Base-by-base conservation (phyloP, 37 sponge, comb jelly and placozoan species). In the Diacarnus erythraeanus region DNA sequence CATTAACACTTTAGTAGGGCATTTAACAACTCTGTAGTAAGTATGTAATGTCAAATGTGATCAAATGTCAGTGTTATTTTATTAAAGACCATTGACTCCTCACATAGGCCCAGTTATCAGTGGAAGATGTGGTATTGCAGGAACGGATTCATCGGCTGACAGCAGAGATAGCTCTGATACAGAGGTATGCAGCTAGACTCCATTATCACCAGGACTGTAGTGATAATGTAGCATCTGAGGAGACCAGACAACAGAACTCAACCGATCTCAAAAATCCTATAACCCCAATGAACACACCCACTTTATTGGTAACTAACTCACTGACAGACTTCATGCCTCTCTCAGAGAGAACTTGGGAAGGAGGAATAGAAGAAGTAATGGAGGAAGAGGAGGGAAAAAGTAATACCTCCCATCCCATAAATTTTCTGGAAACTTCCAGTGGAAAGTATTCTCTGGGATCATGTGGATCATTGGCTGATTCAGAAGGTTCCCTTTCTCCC, bases 21-120 rank as follows among this genome's bases (percentile, higher is more conserved):
- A n/a, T n/a, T n/a, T n/a, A n/a, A n/a, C n/a, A n/a, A n/a, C n/a
- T n/a, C n/a, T n/a, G n/a, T n/a, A n/a, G n/a, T n/a, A n/a, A n/a
- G n/a, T n/a, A n/a, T n/a, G n/a, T n/a, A n/a, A n/a, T n/a, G n/a
- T n/a, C n/a, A n/a, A n/a, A n/a, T n/a, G n/a, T n/a, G n/a, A n/a
- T n/a, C n/a, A n/a, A n/a, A n/a, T n/a, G n/a, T n/a, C n/a, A n/a
- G n/a, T n/a, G n/a, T n/a, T n/a, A n/a, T n/a, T n/a, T n/a, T n/a
- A n/a, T n/a, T n/a, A n/a, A n/a, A n/a, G n/a, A n/a, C n/a, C n/a
- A n/a, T n/a, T n/a, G n/a, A n/a, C n/a, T n/a, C n/a, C n/a, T n/a
- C n/a, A n/a, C n/a, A n/a, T 47, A 82, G 82, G 65, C 64, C 1
- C 72, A 73, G 64, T 43, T 73, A 10, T 72, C 74, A 51, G 74